Conservation (phyloP, 2,113 vertebrate species). For the Centropus bengalensis region DNA sequence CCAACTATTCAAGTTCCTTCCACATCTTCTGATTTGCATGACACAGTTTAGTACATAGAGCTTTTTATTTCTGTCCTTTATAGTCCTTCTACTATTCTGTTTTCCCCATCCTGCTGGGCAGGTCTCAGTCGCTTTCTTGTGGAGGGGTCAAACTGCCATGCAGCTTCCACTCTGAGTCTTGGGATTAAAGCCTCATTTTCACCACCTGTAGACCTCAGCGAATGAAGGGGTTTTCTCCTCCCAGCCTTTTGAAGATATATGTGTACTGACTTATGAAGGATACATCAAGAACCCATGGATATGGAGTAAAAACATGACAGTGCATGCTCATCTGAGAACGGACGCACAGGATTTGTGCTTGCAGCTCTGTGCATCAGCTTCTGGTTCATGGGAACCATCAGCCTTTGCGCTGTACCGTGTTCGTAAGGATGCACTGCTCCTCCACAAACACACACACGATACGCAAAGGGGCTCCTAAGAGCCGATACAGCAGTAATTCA, state of each 20-base stretch:
- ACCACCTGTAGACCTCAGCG: background rate
- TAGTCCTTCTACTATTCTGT: background rate
- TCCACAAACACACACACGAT: background rate
- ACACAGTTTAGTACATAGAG: background rate
- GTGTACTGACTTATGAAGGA: background rate
- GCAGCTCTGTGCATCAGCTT: background rate
- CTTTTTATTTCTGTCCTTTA: background rate
- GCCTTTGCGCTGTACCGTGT: fast-evolving
- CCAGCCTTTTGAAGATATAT: background rate
- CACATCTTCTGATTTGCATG: background rate
- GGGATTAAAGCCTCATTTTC: background rate
- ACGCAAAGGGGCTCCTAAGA: background rate
- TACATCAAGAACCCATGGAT: background rate
- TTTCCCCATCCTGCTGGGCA: background rate
- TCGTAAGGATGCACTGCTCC: background rate
- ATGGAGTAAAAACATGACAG: background rate
- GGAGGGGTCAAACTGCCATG: background rate
- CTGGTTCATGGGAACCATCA: background rate
- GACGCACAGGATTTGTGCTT: background rate
- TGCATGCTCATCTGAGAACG: background rate
- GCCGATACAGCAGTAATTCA: background rate
- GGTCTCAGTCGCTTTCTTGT: background rate
- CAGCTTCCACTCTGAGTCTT: background rate
- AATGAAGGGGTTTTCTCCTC: background rate
- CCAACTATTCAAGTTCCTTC: background rate